Conservation (phyloP, 2,797 vertebrate species). For the Eutrigla gurnardus region DNA sequence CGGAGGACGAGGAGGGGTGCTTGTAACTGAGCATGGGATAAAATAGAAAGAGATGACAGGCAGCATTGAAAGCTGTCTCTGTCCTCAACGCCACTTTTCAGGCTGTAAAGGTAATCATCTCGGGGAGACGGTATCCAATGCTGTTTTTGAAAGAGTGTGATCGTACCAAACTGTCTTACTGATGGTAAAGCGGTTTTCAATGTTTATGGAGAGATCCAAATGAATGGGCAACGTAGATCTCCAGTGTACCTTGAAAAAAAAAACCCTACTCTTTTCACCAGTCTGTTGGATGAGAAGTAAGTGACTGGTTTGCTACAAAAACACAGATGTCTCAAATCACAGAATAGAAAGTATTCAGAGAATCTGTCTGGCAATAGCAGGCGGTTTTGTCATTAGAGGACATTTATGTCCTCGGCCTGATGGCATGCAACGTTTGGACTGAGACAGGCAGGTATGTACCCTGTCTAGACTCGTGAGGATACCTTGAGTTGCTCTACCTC, state of each 20-base stretch:
- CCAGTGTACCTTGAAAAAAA: conserved; percentile 49
- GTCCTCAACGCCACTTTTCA: conserved; percentile 61
- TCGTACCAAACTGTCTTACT: conserved; percentile 43
- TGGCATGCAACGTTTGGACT: conserved; percentile 40
- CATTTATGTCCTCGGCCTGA: conserved; percentile 62
- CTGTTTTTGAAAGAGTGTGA: conserved; percentile 64
- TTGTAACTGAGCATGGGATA: conserved; percentile 26
- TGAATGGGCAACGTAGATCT: conserved; percentile 60
- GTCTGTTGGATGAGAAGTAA: conserved; percentile 43
- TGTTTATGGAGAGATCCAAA: conserved; percentile 71
- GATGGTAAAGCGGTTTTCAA: conserved; percentile 66
- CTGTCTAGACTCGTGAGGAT: conserved; percentile 60
- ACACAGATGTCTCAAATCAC: conserved; percentile 73
- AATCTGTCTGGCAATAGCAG: conserved; percentile 61
- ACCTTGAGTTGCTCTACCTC: conserved; percentile 19
- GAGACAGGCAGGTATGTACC: conserved; percentile 67
- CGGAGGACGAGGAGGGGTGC: background rate
- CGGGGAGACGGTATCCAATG: conserved; percentile 51
- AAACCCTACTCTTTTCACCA: conserved; percentile 32
- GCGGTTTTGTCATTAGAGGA: conserved; percentile 69
- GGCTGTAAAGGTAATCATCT: conserved; percentile 70
- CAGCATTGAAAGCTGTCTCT: conserved; percentile 42
- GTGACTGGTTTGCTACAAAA: conserved; percentile 59
- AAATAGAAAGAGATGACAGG: conserved; percentile 30
- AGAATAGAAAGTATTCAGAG: conserved; percentile 66